Base-by-base conservation (phyloP, 2,797 vertebrate genomes). In the Crossoptilon crossoptilon region DNA sequence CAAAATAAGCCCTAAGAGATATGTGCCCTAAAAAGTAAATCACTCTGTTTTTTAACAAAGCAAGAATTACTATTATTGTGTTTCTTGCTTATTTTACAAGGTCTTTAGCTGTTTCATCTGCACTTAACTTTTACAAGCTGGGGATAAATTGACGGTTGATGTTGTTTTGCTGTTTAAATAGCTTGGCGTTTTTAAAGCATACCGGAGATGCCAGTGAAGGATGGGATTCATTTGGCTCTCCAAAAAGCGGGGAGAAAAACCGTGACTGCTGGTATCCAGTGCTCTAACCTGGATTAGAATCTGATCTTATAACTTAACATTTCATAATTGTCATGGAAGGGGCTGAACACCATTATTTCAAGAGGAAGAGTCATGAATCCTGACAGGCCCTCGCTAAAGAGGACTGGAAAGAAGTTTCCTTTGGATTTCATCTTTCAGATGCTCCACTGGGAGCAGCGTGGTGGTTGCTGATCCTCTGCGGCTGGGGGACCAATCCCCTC, bases 11-110 rank as follows among this genome's bases (percentile, higher is more conserved):
- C 93, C 58, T 92, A 48, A 75, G 94, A 95, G 85, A 88, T 90
- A 77, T 72, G 83, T 92, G 81, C 75, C 84, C 88, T 93, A 93
- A 94, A 95, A 95, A 91, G 77, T 82, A 92, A 85, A 90, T 94
- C 80, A 67, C 55, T 84, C 74, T 66, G 33, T 15, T 91, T 79
- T 79, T 91, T 92, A 96, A 93, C 93, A 93, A 93, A 95, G 88
- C 74, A 90, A 60, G 90, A 95, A 92, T 96, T 94, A 82, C 87
- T 80, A 81, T 88, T 94, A 94, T 86, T 95, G 91, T 93, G 55
- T 71, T 93, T 94, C 87, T 92, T 93, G 76, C 87, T 87, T 95
- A 91, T 94, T 94, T 94, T 96, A 92, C 81, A 90, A 80, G 91
- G 88, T 93, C 86, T 92, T 91, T 80, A 90, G 91, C 84, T 90